Evolutionary conservation across 2,113 vertebrate genomes (phyloP).

Genomic region (Onychostoma macrolepis): DNA sequence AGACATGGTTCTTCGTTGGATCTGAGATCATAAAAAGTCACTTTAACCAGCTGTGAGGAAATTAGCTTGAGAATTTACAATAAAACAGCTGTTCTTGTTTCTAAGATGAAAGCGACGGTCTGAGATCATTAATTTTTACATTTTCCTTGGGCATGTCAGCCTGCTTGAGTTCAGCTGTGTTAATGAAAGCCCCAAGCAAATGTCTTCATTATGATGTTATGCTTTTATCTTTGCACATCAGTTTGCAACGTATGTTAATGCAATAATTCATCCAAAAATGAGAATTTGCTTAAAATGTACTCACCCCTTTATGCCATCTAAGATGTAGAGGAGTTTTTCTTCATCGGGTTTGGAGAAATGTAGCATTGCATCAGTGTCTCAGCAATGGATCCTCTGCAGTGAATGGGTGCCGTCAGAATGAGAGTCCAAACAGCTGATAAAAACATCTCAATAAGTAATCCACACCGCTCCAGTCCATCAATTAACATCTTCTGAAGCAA

Average conservation of each 20-base stretch:
- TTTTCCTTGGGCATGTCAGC: not conserved
- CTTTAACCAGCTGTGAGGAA: not conserved
- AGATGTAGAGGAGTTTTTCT: too few relatives aligned
- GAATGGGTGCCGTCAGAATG: not conserved
- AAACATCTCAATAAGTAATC: not conserved
- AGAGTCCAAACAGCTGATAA: not conserved
- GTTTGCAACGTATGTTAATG: not conserved
- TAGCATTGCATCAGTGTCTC: too few relatives aligned
- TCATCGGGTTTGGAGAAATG: too few relatives aligned
- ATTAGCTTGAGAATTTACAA: not conserved
- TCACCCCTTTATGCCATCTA: too few relatives aligned
- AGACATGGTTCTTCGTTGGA: not conserved
- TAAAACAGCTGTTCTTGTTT: conserved; percentile 3
- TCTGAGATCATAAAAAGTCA: not conserved
- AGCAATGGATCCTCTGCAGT: too few relatives aligned
- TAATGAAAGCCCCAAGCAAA: too few relatives aligned
- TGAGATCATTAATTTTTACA: not conserved
- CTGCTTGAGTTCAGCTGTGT: not conserved
- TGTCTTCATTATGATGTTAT: not conserved
- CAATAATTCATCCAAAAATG: not conserved
- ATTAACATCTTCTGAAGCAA: too few relatives aligned
- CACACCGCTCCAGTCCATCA: too few relatives aligned
- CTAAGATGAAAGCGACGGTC: not conserved
- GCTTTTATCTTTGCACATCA: not conserved
- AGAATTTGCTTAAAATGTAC: too few relatives aligned